A percentile compares a stretch with the other conserved stretches of the same genome.
Conservation (phyloP, 2,797 vertebrate species). For the Lates japonicus region DNA sequence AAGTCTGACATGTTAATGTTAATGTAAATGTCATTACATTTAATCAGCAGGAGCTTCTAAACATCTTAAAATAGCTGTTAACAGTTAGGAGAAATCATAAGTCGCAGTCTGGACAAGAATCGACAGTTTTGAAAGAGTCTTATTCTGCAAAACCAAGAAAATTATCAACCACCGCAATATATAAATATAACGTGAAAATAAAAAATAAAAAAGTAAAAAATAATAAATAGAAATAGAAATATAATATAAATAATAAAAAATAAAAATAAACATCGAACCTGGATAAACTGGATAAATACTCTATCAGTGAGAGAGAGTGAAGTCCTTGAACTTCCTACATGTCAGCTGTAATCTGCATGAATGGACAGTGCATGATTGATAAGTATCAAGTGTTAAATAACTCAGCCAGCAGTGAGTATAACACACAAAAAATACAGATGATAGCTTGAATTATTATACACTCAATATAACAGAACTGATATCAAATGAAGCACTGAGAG, state of each 20-base stretch:
- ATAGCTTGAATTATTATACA: not conserved
- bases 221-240: too few relatives aligned
- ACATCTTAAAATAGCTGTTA: too few relatives aligned
- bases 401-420: not conserved
- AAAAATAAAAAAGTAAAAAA: too few relatives aligned
- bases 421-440: not conserved
- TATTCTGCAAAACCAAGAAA: not conserved
- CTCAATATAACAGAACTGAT: not conserved
- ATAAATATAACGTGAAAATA: too few relatives aligned
- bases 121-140: too few relatives aligned
- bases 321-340: conserved; percentile 31
- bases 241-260: too few relatives aligned
- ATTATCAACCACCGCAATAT: too few relatives aligned
- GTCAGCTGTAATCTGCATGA: conserved; percentile 23
- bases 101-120: too few relatives aligned
- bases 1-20: too few relatives aligned
- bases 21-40: not conserved
- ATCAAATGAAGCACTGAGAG: not conserved
- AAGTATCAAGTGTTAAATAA: not conserved
- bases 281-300: not conserved
- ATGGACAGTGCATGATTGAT: conserved; percentile 1
- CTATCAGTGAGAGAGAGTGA: conserved; percentile 24
- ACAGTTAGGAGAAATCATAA: too few relatives aligned
- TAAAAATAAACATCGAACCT: too few relatives aligned
- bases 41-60: too few relatives aligned